These are phyloP conservation scores for Hydrotaea cyrtoneurina DNA, from an alignment of 2,888 invertebrate species.

Conservation along the genomic window DNA sequence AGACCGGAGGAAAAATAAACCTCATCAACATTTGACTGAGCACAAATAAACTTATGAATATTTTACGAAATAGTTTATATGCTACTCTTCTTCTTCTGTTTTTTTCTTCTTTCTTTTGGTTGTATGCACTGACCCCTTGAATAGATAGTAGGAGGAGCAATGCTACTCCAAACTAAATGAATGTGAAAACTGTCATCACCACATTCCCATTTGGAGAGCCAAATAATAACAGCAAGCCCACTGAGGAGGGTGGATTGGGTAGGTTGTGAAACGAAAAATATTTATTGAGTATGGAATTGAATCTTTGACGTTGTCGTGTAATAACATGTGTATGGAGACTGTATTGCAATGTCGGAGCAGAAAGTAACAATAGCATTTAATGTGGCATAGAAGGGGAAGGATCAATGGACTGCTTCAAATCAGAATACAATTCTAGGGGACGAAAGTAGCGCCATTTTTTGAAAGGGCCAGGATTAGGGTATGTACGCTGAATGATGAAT, in stretches of 20 bases:
- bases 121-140: conserved; percentile 22
- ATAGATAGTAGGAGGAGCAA: not conserved
- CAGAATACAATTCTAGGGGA: no score
- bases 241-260: not conserved
- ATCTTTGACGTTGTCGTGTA: not conserved
- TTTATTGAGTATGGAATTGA: not conserved
- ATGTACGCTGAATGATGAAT: no score
- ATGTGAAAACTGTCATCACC: conserved; percentile 33
- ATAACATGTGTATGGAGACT: not conserved
- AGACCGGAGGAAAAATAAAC: conserved; percentile 36
- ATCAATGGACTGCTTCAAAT: no score
- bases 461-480: no score
- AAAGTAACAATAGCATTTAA: no score
- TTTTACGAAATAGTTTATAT: conserved; percentile 48
- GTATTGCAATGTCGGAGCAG: no score
- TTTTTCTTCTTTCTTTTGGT: not conserved
- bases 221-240: not conserved
- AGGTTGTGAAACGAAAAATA: not conserved
- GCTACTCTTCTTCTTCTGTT: not conserved
- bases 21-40: conserved; percentile 42
- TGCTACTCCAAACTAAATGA: not conserved
- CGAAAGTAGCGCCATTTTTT: no score
- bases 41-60: conserved; percentile 51
- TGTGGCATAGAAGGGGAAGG: no score
- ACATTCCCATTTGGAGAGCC: not conserved